phyloP scores from a whole-genome alignment of 2,888 invertebrate genomes.

The Galerucella nymphaeae region DNA sequence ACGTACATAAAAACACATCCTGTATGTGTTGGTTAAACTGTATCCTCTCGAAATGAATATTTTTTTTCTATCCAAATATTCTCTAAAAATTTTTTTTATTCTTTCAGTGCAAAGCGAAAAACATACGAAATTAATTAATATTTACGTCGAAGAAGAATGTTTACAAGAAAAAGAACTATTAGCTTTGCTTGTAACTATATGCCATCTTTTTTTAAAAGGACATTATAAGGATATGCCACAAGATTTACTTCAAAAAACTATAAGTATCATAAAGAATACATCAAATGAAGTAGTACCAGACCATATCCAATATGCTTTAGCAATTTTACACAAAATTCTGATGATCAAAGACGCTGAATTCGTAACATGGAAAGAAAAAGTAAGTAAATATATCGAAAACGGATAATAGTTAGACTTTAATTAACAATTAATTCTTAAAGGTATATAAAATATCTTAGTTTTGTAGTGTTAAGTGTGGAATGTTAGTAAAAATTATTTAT shows the following conservation, averaged over 20 bases:
- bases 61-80: too few species aligned
- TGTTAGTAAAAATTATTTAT: too few species aligned
- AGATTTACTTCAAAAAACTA: slow-evolving; percentile 52
- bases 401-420: too few species aligned
- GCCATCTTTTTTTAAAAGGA: slow-evolving; percentile 57
- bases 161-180: slow-evolving; percentile 43
- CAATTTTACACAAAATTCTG: slow-evolving; percentile 58
- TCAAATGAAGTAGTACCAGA: slow-evolving; percentile 44
- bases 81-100: background rate
- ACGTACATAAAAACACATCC: too few species aligned
- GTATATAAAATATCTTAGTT: too few species aligned
- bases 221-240: slow-evolving; percentile 49
- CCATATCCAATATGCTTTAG: slow-evolving; percentile 53
- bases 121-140: slow-evolving; percentile 43
- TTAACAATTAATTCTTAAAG: too few species aligned
- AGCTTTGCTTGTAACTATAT: slow-evolving; percentile 51
- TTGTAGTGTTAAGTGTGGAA: too few species aligned
- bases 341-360: slow-evolving; percentile 49
- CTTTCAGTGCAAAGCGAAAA: slow-evolving; percentile 45
- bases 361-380: slow-evolving; percentile 55
- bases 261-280: slow-evolving; percentile 51
- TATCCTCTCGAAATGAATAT: too few species aligned
- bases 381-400: slow-evolving; percentile 32
- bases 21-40: too few species aligned
- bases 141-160: slow-evolving; percentile 41